Conservation (phyloP, 2,797 vertebrate genomes). For the Crax fasciolata region DNA sequence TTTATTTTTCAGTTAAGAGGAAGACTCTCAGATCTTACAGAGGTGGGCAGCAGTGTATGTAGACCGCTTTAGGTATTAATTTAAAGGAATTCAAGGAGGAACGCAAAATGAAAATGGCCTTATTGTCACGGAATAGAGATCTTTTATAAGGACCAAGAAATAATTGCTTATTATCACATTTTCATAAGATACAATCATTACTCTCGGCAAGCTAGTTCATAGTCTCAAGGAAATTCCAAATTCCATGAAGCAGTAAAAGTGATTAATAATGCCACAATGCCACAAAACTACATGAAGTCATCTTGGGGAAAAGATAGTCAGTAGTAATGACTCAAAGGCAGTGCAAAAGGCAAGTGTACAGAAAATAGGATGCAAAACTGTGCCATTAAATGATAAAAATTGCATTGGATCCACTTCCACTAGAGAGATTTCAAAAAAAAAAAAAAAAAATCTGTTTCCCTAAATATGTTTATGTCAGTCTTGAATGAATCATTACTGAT, state of each 20-base stretch:
- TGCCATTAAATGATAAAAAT: neutral
- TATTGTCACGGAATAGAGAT: neutral
- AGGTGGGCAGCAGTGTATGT: neutral
- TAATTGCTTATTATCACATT: neutral
- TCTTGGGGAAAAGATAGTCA: neutral
- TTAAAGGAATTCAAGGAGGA: constrained; percentile 6
- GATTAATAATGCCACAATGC: neutral
- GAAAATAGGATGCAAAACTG: neutral
- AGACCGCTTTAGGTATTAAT: neutral
- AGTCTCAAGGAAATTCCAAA: neutral
- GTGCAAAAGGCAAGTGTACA: neutral
- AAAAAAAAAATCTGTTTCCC: neutral
- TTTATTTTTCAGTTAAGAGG: neutral
- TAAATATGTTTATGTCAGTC: neutral
- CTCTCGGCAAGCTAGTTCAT: neutral
- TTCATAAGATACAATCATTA: neutral
- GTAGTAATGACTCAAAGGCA: neutral
- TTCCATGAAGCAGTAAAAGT: neutral
- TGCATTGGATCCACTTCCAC: neutral
- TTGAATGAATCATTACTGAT: neutral
- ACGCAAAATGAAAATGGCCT: neutral
- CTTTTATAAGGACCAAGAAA: neutral
- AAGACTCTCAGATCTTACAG: neutral
- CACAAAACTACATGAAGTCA: neutral
- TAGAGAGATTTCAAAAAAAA: neutral